Evolutionary conservation across 2,888 invertebrate genomes (phyloP).

Genomic region (Cephus pygmeus): DNA sequence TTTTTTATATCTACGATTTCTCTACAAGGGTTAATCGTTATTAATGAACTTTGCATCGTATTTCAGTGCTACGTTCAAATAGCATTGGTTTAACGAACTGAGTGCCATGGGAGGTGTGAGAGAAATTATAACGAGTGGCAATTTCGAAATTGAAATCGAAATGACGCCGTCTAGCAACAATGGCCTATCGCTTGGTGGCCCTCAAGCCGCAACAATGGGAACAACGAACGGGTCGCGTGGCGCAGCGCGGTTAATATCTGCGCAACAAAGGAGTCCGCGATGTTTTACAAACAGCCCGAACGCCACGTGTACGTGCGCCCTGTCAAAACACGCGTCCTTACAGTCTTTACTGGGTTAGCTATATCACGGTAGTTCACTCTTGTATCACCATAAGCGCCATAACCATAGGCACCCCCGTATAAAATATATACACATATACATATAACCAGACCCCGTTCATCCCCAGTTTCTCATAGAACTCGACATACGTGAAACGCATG

Average conservation of each 20-base stretch:
- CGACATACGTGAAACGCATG: constrained; percentile 44
- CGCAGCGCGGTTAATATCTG: constrained; percentile 56
- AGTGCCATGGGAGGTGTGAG: neutral
- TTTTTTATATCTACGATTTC: neutral
- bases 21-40: neutral
- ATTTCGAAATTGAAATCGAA: constrained; percentile 33
- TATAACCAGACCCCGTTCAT: neutral
- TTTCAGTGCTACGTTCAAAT: neutral
- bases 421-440: constrained; percentile 7
- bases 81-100: neutral
- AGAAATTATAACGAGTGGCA: constrained; percentile 39
- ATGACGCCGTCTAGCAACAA: constrained; percentile 31
- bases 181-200: constrained; percentile 46
- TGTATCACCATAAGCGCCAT: neutral
- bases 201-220: constrained; percentile 61
- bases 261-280: constrained; percentile 59
- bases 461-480: neutral
- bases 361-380: neutral
- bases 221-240: constrained; percentile 50
- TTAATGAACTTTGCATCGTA: neutral
- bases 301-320: constrained; percentile 60
- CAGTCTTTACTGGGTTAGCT: neutral
- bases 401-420: neutral
- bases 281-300: constrained; percentile 64
- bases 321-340: constrained; percentile 61